phyloP scores from a whole-genome alignment of 1,140 invertebrate species.

The Drosophila virilis region DNA sequence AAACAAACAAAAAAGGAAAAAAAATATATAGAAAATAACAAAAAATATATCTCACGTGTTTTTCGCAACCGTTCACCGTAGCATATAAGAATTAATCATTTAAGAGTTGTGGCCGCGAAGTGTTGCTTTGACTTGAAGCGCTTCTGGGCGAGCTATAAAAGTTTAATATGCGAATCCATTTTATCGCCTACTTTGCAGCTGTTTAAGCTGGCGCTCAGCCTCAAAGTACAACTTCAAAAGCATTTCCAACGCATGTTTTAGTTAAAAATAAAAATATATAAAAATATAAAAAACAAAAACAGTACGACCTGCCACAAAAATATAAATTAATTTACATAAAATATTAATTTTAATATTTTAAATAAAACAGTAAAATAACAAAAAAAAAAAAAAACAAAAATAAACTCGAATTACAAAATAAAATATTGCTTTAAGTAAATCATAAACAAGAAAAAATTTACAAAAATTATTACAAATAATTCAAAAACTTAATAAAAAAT shows the following conservation, averaged over 20 bases:
- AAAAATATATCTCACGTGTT: conserved; percentile 37
- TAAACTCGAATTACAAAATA: conserved; percentile 30
- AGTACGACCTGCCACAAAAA: conserved; percentile 77
- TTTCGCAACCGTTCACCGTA: conserved; percentile 43
- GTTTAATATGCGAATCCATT: background rate
- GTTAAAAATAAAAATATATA: conserved; percentile 26
- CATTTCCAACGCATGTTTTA: conserved; percentile 16
- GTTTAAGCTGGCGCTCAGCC: background rate
- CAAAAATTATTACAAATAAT: conserved; percentile 78
- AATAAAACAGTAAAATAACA: conserved; percentile 59
- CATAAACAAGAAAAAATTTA: conserved; percentile 58
- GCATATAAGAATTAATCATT: conserved; percentile 22
- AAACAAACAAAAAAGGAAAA: conserved; percentile 25
- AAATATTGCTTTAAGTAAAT: conserved; percentile 77
- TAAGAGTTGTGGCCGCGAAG: conserved; percentile 29
- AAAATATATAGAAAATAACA: conserved; percentile 2
- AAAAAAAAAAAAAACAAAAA: conserved; percentile 2
- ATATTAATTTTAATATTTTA: conserved; percentile 67
- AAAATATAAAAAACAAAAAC: conserved; percentile 33
- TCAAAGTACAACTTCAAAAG: background rate
- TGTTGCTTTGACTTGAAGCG: background rate
- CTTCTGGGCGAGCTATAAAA: conserved; percentile 21
- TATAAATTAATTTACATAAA: conserved; percentile 54
- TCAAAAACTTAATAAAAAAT: conserved; percentile 49
- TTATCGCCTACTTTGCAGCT: conserved; percentile 21